Evolutionary conservation across 2,888 invertebrate species (phyloP).

Genomic region (Philereme vetulata): DNA sequence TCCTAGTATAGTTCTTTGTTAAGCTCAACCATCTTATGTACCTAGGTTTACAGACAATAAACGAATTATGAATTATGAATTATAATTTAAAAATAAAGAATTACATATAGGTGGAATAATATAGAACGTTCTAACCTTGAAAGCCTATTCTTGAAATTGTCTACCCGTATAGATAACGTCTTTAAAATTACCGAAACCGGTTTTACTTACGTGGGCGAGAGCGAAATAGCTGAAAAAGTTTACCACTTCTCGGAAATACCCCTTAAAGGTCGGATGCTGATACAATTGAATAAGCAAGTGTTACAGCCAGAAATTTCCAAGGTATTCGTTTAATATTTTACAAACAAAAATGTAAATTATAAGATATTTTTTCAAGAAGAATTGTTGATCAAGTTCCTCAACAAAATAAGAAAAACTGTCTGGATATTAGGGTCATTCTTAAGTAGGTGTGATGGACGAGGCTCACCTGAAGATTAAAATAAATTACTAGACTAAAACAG

Average conservation of each 20-base stretch:
- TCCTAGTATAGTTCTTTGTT: too few relatives aligned
- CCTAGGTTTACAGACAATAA: too few relatives aligned
- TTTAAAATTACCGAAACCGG: slow-evolving; percentile 46
- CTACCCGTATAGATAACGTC: slow-evolving; percentile 42
- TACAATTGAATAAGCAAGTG: slow-evolving; percentile 26
- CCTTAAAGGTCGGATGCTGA: slow-evolving; percentile 32
- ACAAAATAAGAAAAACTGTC: slow-evolving; percentile 1
- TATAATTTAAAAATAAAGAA: too few relatives aligned
- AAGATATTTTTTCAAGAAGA: background rate
- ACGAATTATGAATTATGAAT: too few relatives aligned
- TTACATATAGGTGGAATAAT: too few relatives aligned
- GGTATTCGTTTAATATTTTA: slow-evolving; percentile 9
- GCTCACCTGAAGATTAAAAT: slow-evolving; percentile 2
- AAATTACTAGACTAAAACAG: slow-evolving; percentile 7
- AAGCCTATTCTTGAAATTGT: slow-evolving; percentile 37
- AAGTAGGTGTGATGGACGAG: background rate
- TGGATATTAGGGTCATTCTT: background rate
- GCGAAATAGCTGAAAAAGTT: slow-evolving; percentile 37
- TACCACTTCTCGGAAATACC: slow-evolving; percentile 26
- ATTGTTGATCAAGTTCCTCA: slow-evolving; percentile 1
- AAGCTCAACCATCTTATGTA: too few relatives aligned
- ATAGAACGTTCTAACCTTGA: slow-evolving; percentile 20
- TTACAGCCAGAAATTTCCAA: slow-evolving; percentile 12
- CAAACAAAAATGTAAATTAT: background rate
- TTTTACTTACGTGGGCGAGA: slow-evolving; percentile 41